Conservation (phyloP, 2,888 invertebrate genomes). For the Lydus trimaculatus region DNA sequence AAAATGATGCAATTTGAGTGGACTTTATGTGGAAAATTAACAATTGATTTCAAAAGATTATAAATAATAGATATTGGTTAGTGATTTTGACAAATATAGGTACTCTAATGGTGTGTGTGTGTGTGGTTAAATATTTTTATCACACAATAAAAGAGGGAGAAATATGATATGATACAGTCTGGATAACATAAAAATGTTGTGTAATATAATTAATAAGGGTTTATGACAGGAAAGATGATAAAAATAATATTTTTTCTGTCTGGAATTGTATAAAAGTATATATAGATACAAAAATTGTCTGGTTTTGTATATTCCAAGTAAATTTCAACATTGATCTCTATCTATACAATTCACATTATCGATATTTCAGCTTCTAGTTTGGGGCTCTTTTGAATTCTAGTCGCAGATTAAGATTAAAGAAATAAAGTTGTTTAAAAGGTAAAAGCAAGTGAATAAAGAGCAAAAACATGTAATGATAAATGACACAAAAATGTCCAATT, state of each 20-base stretch:
- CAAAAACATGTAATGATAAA: too few species aligned
- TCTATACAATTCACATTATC: too few species aligned
- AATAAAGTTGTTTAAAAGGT: not conserved
- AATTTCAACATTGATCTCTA: too few species aligned
- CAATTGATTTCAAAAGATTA: too few species aligned
- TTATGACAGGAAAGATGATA: not conserved
- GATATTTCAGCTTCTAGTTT: too few species aligned
- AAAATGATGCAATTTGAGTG: too few species aligned
- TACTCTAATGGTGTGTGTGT: not conserved
- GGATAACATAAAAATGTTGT: not conserved
- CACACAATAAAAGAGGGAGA: not conserved
- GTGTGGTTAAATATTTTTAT: not conserved
- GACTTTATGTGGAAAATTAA: too few species aligned
- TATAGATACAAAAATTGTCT: too few species aligned
- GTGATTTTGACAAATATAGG: not conserved
- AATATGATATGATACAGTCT: not conserved
- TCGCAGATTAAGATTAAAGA: not conserved
- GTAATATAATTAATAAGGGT: not conserved
- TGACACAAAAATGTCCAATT: too few species aligned
- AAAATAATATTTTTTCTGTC: not conserved
- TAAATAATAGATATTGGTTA: too few species aligned
- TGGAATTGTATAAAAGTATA: not conserved
- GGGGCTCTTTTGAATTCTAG: too few species aligned
- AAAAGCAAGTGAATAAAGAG: not conserved
- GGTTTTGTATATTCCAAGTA: too few species aligned